Evolutionary conservation across 2,888 invertebrate genomes (phyloP), one percentile per base, ranked within the genome.

Genomic region (Trisateles emortualis): DNA sequence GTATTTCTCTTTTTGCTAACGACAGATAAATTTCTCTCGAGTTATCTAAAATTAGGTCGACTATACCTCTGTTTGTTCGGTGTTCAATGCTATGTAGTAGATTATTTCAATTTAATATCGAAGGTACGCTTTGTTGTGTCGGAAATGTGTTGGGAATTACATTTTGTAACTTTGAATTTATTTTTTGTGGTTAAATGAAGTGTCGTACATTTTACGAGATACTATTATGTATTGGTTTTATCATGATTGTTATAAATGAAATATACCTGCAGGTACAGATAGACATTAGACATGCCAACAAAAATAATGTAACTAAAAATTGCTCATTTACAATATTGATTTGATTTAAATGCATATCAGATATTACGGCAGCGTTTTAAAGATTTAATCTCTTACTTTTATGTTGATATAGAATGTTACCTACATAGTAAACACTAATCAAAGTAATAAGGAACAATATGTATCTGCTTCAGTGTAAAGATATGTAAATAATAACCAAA

Each of bases 21-120:
- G 85, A 81, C 84, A 84, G 81, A 83, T 84, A 83, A 79, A 81
- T 81, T 76, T 73, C 72, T 73, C 65, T 57, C 54, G 73, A 70
- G 73, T 81, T 81, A 84, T 84, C 81, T 83, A 52, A 73, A 77
- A 80, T 77, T 76, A 79, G 74, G 74, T 71, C 68, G 59, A 59
- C 49, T 63, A 64, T 48, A 55, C 56, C 49, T 63, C 65, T 46
- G 58, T 64, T 68, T 61, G 56, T 59, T 57, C 36, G 17, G 30
- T 32, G 59, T 68, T 65, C 73, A 69, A 65, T 68, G 56, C 55
- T 30, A 47, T 44, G 57, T 59, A 51, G 54, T 59, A 72, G 72
- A 71, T 71, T 56, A 71, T 69, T 72, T 66, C 67, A 57, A 66
- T 70, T 68, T 72, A 70, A 70, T 68, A 66, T 66, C 51, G 59